Percentiles rank a stretch among this genome's conserved stretches.
These are phyloP conservation scores for Cheilinus undulatus DNA, from an alignment of 2,113 vertebrate species.

Conservation along the genomic window DNA sequence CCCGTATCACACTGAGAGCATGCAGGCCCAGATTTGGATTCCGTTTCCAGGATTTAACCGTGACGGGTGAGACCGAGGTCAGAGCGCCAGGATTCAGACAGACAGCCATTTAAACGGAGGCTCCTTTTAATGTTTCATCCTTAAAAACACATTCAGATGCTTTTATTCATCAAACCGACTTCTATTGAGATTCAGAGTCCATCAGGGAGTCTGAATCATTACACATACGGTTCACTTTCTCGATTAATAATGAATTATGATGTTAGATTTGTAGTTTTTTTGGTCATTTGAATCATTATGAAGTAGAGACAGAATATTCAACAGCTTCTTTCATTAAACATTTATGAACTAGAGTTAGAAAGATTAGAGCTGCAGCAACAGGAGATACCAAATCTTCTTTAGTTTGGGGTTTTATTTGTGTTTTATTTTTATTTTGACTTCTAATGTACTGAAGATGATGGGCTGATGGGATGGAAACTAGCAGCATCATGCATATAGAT, in stretches of 20 bases:
- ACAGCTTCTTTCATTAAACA: neutral
- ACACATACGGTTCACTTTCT: neutral
- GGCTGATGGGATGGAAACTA: too few relatives aligned
- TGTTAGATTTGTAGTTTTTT: neutral
- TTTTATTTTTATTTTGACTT: too few relatives aligned
- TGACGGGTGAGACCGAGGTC: neutral
- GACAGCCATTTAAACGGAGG: neutral
- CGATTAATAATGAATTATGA: neutral
- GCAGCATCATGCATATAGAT: too few relatives aligned
- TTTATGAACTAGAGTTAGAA: neutral
- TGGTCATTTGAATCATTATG: neutral
- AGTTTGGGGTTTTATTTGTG: too few relatives aligned
- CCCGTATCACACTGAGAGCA: conserved; percentile 1
- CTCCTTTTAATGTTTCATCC: neutral
- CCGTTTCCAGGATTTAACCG: neutral
- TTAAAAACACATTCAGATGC: neutral
- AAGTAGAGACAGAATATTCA: neutral
- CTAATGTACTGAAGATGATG: too few relatives aligned
- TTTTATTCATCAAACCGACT: neutral
- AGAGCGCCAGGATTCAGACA: neutral
- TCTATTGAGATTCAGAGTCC: neutral
- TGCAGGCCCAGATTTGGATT: neutral
- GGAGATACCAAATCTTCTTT: too few relatives aligned
- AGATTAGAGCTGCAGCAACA: neutral
- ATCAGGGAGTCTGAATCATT: neutral